These are phyloP conservation scores for Tigriopus californicus DNA, from an alignment of 2,888 invertebrate genomes.

Conservation along the genomic window DNA sequence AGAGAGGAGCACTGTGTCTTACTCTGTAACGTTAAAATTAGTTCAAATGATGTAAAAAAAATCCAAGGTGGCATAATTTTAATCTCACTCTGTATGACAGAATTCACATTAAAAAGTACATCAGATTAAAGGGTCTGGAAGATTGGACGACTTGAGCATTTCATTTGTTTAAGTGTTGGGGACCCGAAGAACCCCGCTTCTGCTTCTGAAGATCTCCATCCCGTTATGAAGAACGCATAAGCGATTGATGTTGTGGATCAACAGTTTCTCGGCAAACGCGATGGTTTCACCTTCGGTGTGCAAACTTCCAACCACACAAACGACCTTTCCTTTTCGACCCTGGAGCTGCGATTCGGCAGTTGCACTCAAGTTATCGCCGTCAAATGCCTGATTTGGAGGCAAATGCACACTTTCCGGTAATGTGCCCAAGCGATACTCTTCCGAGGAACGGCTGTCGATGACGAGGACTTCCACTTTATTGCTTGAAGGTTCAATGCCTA, in stretches of 20 bases:
- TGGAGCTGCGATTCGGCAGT: conserved; percentile 4
- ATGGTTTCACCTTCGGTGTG: neutral
- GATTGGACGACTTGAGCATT: too few species aligned
- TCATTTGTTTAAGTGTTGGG: neutral
- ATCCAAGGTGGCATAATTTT: too few species aligned
- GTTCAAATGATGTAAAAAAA: too few species aligned
- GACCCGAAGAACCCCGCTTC: conserved; percentile 24
- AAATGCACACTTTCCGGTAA: conserved; percentile 68
- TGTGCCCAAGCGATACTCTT: conserved; percentile 46
- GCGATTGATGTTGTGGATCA: conserved; percentile 52
- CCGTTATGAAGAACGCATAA: conserved; percentile 77
- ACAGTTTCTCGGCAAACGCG: conserved; percentile 68
- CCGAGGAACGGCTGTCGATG: conserved; percentile 46
- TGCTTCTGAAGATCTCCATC: conserved; percentile 45
- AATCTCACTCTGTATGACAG: too few species aligned
- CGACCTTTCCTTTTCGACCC: neutral
- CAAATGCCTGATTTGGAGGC: conserved; percentile 58
- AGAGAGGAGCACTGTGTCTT: too few species aligned
- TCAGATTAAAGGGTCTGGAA: too few species aligned
- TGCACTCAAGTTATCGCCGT: neutral
- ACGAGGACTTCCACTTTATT: conserved; percentile 32
- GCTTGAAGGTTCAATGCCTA: conserved; percentile 32
- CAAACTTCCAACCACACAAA: neutral
- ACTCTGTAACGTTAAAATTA: too few species aligned
- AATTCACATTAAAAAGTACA: too few species aligned